phyloP scores from a whole-genome alignment of 2,113 vertebrate genomes.

The Ictidomys tridecemlineatus region DNA sequence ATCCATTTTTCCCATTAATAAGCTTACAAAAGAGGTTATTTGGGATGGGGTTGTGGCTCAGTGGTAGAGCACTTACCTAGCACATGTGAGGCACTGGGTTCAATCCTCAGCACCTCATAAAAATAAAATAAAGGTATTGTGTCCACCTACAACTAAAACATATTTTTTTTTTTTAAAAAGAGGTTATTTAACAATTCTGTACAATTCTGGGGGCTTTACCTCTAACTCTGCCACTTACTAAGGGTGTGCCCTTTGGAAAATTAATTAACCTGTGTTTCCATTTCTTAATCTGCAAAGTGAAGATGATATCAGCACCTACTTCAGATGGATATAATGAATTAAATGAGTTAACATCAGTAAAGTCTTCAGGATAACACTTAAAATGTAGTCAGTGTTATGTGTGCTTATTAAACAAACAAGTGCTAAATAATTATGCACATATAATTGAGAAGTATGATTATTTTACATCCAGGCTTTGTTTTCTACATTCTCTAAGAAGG shows the following conservation, averaged over 20 bases:
- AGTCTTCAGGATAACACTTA: not conserved
- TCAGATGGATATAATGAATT: not conserved
- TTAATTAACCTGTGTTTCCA: not conserved
- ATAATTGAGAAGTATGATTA: slow-evolving; percentile 33
- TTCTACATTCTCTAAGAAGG: slow-evolving; percentile 15
- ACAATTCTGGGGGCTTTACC: not conserved
- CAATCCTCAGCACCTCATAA: too few relatives aligned
- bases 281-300: slow-evolving; percentile 45
- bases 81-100: too few relatives aligned
- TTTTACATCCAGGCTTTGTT: not conserved
- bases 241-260: not conserved
- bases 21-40: not conserved
- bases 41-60: too few relatives aligned
- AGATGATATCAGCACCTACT: not conserved
- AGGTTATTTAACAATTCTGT: not conserved
- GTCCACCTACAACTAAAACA: too few relatives aligned
- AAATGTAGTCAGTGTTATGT: not conserved
- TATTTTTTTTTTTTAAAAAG: too few relatives aligned
- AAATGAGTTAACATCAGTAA: slow-evolving; percentile 46
- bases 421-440: not conserved
- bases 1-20: slow-evolving; percentile 35
- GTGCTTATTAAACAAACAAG: slow-evolving; percentile 17
- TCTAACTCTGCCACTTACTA: not conserved
- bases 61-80: too few relatives aligned
- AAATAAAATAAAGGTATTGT: too few relatives aligned